Percentiles rank a stretch among this genome's conserved stretches.
Evolutionary conservation across 2,888 invertebrate species (phyloP).

Genomic region (Acholoe squamosa): DNA sequence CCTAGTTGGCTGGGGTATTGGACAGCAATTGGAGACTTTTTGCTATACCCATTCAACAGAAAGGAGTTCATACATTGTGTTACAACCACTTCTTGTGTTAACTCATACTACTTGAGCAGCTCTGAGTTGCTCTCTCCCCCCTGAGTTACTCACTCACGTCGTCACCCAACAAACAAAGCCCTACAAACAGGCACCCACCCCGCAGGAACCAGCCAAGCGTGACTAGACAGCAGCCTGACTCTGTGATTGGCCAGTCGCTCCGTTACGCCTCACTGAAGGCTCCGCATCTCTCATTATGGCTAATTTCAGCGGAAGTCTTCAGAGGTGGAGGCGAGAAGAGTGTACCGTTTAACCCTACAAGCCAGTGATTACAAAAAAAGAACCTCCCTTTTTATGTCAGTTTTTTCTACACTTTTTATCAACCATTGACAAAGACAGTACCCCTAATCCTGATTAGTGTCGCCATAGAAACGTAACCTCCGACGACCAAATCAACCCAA

Average conservation of each 20-base stretch:
- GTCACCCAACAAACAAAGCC: not conserved
- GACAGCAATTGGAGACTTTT: too few species aligned
- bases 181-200: not conserved
- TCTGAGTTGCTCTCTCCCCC: not conserved
- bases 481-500: not conserved
- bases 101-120: too few species aligned
- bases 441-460: slow-evolving; percentile 14
- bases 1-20: too few species aligned
- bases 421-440: not conserved
- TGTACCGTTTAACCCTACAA: not conserved
- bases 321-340: not conserved
- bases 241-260: not conserved
- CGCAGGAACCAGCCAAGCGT: slow-evolving; percentile 7
- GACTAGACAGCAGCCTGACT: not conserved
- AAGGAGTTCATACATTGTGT: too few species aligned
- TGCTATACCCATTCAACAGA: too few species aligned
- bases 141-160: not conserved
- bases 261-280: not conserved
- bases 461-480: slow-evolving; percentile 2
- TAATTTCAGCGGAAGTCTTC: not conserved
- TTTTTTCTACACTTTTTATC: not conserved
- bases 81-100: too few species aligned
- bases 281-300: not conserved
- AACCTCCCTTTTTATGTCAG: not conserved
- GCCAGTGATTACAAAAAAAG: not conserved